Percentiles rank a stretch among this genome's conserved stretches.
phyloP scores from a whole-genome alignment of 2,888 invertebrate species.

The Furcula furcula region DNA sequence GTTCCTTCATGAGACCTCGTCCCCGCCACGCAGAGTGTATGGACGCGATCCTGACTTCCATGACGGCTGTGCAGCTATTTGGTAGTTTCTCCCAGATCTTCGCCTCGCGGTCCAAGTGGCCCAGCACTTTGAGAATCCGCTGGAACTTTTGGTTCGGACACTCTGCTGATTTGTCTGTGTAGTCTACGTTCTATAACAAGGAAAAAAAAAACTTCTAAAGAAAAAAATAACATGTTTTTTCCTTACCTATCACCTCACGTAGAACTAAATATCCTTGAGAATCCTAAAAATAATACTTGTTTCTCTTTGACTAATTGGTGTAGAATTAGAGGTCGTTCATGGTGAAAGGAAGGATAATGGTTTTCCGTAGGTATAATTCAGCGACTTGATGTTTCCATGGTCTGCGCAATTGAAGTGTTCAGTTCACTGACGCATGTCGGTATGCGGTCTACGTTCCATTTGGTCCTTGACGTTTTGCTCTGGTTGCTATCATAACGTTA shows the following conservation, averaged over 20 bases:
- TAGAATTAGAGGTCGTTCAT: constrained; percentile 2
- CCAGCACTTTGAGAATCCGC: constrained; percentile 82
- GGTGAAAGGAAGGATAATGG: constrained; percentile 7
- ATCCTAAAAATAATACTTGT: background rate
- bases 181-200: constrained; percentile 53
- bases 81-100: constrained; percentile 82
- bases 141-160: constrained; percentile 84
- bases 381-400: constrained; percentile 7
- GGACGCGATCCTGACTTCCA: constrained; percentile 84
- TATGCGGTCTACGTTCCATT: constrained; percentile 42
- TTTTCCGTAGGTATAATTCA: constrained; percentile 10
- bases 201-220: too few relatives aligned
- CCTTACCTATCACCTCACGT: too few relatives aligned
- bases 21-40: constrained; percentile 86
- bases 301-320: constrained; percentile 1
- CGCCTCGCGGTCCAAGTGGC: constrained; percentile 80
- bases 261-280: background rate
- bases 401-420: constrained; percentile 8
- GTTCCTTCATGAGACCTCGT: constrained; percentile 84
- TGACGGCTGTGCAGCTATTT: constrained; percentile 68
- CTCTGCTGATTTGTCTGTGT: constrained; percentile 71
- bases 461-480: constrained; percentile 40
- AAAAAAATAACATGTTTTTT: too few relatives aligned
- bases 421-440: constrained; percentile 23
- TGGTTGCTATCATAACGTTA: constrained; percentile 29